Conservation (phyloP, 2,888 invertebrate species). For the Myathropa florea region DNA sequence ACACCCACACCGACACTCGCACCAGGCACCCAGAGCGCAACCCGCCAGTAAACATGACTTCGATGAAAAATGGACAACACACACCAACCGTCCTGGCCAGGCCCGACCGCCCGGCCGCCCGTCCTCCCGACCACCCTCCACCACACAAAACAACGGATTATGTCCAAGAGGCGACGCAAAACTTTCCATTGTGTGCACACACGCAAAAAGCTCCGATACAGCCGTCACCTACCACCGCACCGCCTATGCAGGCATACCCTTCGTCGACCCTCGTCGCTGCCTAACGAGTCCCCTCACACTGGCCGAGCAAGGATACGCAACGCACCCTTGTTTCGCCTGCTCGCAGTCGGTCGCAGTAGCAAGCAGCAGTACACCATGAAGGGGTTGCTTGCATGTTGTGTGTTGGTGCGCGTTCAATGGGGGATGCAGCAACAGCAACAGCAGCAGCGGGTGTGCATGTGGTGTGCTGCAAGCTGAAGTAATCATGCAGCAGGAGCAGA, state of each 20-base stretch:
- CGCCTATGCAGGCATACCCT: slow-evolving; percentile 10
- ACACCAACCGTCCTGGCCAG: slow-evolving; percentile 2
- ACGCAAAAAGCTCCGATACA: slow-evolving; percentile 67
- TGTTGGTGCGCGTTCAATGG: slow-evolving; percentile 34
- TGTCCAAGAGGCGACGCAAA: slow-evolving; percentile 66
- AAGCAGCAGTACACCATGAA: neutral
- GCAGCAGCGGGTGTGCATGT: slow-evolving; percentile 43
- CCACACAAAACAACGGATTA: slow-evolving; percentile 58
- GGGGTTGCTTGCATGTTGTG: slow-evolving; percentile 49
- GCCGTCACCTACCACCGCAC: slow-evolving; percentile 27
- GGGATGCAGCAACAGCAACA: slow-evolving; percentile 32
- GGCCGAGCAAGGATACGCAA: slow-evolving; percentile 44
- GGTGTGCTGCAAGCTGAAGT: slow-evolving; percentile 65
- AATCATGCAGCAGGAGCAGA: slow-evolving; percentile 65
- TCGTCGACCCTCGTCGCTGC: neutral
- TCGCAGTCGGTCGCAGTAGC: slow-evolving; percentile 25
- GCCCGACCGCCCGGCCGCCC: neutral
- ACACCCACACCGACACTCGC: neutral
- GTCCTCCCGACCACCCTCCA: neutral
- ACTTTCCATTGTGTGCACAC: slow-evolving; percentile 69
- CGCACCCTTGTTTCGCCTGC: slow-evolving; percentile 64
- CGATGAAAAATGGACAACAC: slow-evolving; percentile 68
- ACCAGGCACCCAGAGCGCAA: neutral
- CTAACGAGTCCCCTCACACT: neutral
- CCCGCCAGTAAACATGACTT: slow-evolving; percentile 51